Conservation (phyloP, 1,140 invertebrate species). For the Probaryconus sp. region DNA sequence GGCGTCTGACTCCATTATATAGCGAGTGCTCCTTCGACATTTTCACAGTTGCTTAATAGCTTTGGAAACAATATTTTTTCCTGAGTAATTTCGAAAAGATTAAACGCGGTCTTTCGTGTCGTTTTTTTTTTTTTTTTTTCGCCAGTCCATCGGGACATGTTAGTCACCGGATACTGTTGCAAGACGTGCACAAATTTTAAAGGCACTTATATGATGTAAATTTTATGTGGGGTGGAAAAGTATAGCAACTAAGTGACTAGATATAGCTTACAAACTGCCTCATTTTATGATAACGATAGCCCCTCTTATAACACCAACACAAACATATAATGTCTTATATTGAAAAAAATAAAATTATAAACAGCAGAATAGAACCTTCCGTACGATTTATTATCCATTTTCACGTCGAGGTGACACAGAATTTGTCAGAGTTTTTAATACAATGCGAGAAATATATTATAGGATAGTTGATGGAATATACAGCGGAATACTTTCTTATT, state of each 20-base stretch:
- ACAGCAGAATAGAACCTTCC: no score
- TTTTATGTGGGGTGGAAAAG: constrained; percentile 58
- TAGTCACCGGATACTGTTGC: constrained; percentile 57
- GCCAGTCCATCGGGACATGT: constrained; percentile 54
- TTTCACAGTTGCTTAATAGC: constrained; percentile 39
- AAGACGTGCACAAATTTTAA: constrained; percentile 60
- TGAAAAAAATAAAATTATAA: no score
- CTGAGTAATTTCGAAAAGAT: constrained; percentile 35
- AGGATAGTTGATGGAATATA: no score
- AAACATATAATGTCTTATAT: constrained; percentile 46
- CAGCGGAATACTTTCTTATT: no score
- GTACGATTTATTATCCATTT: no score
- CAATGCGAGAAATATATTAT: no score
- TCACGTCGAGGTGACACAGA: no score
- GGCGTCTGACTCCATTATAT: constrained; percentile 24
- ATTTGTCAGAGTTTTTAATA: no score
- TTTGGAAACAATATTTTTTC: constrained; percentile 44
- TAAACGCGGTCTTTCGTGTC: constrained; percentile 30
- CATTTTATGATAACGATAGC: constrained; percentile 52
- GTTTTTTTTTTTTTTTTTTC: constrained; percentile 28
- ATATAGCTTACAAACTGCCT: constrained; percentile 59
- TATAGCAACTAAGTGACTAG: constrained; percentile 57
- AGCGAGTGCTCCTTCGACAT: constrained; percentile 9
- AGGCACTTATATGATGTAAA: constrained; percentile 60
- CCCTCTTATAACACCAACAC: constrained; percentile 30